These are phyloP conservation scores for Cylloceria caligata DNA, from an alignment of 2,888 invertebrate genomes.

Conservation along the genomic window DNA sequence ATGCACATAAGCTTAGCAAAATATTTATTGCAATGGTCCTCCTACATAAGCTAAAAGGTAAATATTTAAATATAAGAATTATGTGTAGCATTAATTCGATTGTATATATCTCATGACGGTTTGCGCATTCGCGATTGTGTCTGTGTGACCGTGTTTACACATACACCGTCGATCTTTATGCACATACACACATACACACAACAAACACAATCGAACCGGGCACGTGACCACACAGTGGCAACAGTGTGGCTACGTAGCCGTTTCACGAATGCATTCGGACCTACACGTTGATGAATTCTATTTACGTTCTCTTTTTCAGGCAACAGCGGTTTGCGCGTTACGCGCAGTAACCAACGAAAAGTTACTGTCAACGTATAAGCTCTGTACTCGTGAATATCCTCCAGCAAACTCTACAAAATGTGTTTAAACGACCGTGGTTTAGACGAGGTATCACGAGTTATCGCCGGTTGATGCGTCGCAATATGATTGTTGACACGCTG, in stretches of 20 bases:
- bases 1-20: not conserved
- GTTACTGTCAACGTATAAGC: not conserved
- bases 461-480: not conserved
- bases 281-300: conserved; percentile 6
- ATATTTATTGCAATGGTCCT: not conserved
- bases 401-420: not conserved
- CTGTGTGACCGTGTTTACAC: not conserved
- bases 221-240: conserved; percentile 44
- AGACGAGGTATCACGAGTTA: too few species aligned
- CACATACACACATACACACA: not conserved
- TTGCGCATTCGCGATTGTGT: not conserved
- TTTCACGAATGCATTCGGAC: not conserved
- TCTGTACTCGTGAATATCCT: not conserved
- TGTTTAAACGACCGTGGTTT: not conserved
- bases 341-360: not conserved
- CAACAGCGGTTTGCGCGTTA: not conserved
- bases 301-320: conserved; percentile 10
- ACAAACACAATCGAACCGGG: conserved; percentile 5
- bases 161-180: too few species aligned
- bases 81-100: not conserved
- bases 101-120: not conserved
- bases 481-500: not conserved
- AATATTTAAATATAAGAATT: not conserved
- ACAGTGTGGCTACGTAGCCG: conserved; percentile 1
- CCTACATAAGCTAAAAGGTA: not conserved